Percentiles rank a stretch among this genome's conserved stretches.
phyloP scores from a whole-genome alignment of 64 coral and sea anemone species.

The Trachythela sp. region DNA sequence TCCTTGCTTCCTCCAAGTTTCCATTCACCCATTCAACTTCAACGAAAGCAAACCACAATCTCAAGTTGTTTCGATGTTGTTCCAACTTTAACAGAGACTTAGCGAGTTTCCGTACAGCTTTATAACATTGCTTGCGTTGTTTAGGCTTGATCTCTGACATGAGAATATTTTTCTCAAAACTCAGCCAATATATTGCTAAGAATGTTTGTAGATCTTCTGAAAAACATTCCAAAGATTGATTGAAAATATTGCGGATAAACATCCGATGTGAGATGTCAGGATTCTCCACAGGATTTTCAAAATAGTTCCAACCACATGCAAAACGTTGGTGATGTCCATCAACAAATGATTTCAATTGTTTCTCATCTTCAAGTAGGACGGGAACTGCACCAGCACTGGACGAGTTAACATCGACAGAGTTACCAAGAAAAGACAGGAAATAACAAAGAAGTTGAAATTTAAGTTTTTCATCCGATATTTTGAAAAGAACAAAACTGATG shows the following conservation, averaged over 20 bases:
- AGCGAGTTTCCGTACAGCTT: conserved; percentile 79
- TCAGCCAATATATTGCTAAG: conserved; percentile 46
- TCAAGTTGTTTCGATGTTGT: conserved; percentile 4
- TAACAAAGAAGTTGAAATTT: conserved; percentile 64
- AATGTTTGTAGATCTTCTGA: neutral
- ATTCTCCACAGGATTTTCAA: neutral
- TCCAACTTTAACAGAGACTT: conserved; percentile 60
- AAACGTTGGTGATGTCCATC: neutral
- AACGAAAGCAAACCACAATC: conserved; percentile 5
- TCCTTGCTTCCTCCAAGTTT: conserved; percentile 38
- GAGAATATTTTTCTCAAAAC: conserved; percentile 58
- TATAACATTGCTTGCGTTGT: conserved; percentile 39
- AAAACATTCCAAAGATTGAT: neutral
- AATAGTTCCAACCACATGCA: neutral
- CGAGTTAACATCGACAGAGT: neutral
- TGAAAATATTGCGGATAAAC: neutral
- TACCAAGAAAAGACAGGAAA: conserved; percentile 72
- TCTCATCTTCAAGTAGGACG: neutral
- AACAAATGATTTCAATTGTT: neutral
- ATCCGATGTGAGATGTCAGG: neutral
- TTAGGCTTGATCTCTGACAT: conserved; percentile 38
- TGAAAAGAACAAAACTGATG: conserved; percentile 74
- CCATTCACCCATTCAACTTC: conserved; percentile 58
- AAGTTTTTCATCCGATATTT: conserved; percentile 41
- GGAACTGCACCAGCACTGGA: neutral